phyloP scores from a whole-genome alignment of 2,888 invertebrate species.

The Biston stratarius region DNA sequence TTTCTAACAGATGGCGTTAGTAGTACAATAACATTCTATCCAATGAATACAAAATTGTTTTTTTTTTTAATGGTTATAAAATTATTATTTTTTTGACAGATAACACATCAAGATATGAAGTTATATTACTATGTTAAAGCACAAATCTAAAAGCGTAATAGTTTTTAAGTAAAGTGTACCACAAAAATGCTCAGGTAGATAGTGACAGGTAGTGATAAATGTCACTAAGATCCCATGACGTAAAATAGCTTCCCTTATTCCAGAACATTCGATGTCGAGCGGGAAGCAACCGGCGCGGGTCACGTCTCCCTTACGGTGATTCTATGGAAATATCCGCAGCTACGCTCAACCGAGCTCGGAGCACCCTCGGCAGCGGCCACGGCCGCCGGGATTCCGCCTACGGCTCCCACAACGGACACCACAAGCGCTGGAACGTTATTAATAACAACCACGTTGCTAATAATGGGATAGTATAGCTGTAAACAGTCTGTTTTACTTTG shows the following conservation, averaged over 20 bases:
- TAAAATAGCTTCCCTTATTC: conserved; percentile 40
- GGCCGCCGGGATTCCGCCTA: conserved; percentile 66
- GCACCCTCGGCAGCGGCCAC: conserved; percentile 64
- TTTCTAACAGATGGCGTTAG: too few relatives aligned
- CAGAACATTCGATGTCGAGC: conserved; percentile 71
- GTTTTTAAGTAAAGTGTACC: too few relatives aligned
- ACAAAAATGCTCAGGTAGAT: too few relatives aligned
- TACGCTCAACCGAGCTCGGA: conserved; percentile 72
- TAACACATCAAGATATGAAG: too few relatives aligned
- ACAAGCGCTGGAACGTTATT: conserved; percentile 73
- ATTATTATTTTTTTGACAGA: too few relatives aligned
- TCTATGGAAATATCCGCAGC: conserved; percentile 83
- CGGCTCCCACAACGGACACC: conserved; percentile 65
- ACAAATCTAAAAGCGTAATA: too few relatives aligned
- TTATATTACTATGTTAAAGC: too few relatives aligned
- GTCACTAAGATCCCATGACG: conserved; percentile 17
- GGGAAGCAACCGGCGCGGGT: conserved; percentile 70
- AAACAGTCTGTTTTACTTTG: conserved; percentile 29
- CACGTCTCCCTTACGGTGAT: conserved; percentile 77
- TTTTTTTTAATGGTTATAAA: too few relatives aligned
- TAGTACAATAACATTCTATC: too few relatives aligned
- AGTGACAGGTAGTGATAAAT: too few relatives aligned
- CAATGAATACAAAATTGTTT: too few relatives aligned
- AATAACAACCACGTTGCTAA: conserved; percentile 73
- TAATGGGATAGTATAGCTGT: conserved; percentile 30